Evolutionary conservation across 2,888 invertebrate species (phyloP).

Genomic region (Horisme vitalbata): DNA sequence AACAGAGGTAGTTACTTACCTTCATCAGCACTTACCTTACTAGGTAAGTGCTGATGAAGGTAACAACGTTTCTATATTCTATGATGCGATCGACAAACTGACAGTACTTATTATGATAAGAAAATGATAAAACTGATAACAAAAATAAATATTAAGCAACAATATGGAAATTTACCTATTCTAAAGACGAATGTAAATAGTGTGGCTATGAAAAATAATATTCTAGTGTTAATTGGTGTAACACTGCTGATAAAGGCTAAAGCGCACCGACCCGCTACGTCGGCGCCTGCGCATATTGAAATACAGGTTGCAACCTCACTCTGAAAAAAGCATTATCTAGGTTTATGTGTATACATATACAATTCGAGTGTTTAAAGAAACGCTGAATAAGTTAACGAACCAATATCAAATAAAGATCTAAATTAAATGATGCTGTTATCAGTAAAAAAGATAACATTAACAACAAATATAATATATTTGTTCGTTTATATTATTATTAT

Average conservation of each 20-base stretch:
- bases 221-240: constrained; percentile 58
- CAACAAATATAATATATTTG: background rate
- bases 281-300: constrained; percentile 68
- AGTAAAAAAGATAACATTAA: background rate
- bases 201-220: constrained; percentile 60
- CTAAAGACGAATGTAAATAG: constrained; percentile 60
- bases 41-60: no score
- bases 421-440: no score
- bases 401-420: no score
- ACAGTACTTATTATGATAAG: background rate
- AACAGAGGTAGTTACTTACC: no score
- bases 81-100: background rate
- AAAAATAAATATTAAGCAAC: background rate
- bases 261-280: constrained; percentile 64
- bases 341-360: background rate
- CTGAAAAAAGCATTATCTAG: no score
- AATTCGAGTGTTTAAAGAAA: no score
- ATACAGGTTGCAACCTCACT: constrained; percentile 66
- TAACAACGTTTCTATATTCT: no score
- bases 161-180: constrained; percentile 51
- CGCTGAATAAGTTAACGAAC: no score
- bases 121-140: constrained; percentile 30
- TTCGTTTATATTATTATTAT: no score
- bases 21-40: no score
- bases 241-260: constrained; percentile 63